phyloP scores from a whole-genome alignment of 2,797 vertebrate genomes.

The Microctenopoma stevenorrisi region DNA sequence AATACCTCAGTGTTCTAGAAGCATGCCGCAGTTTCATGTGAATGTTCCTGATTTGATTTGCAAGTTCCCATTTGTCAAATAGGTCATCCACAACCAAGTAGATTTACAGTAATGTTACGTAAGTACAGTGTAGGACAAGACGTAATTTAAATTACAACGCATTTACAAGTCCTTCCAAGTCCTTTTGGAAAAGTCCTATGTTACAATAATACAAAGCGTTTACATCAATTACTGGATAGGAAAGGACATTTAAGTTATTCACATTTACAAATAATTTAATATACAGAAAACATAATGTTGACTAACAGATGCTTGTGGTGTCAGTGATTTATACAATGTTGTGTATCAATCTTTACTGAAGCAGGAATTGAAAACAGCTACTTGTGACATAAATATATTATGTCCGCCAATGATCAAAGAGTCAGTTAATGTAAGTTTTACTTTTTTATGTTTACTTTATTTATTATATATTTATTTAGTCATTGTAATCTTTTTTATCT shows the following conservation, averaged over 20 bases:
- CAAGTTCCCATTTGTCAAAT: neutral
- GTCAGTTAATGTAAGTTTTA: neutral
- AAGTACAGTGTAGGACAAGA: neutral
- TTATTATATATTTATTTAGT: conserved; percentile 25
- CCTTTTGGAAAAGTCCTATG: conserved; percentile 11
- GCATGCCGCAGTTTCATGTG: conserved; percentile 52
- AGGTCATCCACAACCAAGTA: neutral
- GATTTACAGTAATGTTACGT: conserved; percentile 2
- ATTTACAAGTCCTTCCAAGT: conserved; percentile 20
- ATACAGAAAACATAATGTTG: neutral
- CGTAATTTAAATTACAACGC: conserved; percentile 1
- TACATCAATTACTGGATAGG: conserved; percentile 10
- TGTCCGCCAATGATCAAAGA: neutral
- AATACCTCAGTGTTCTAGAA: conserved; percentile 36
- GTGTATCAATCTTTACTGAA: conserved; percentile 13
- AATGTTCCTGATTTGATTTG: conserved; percentile 12
- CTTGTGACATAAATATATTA: neutral
- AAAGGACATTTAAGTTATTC: conserved; percentile 7
- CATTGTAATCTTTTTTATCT: conserved; percentile 25
- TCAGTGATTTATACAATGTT: conserved; percentile 11
- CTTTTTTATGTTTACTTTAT: conserved; percentile 2
- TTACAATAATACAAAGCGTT: conserved; percentile 26
- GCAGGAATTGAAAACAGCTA: conserved; percentile 7
- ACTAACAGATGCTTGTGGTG: conserved; percentile 15
- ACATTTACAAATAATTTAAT: neutral